phyloP scores from a whole-genome alignment of 2,113 vertebrate genomes.

The Xiphorhynchus elegans region DNA sequence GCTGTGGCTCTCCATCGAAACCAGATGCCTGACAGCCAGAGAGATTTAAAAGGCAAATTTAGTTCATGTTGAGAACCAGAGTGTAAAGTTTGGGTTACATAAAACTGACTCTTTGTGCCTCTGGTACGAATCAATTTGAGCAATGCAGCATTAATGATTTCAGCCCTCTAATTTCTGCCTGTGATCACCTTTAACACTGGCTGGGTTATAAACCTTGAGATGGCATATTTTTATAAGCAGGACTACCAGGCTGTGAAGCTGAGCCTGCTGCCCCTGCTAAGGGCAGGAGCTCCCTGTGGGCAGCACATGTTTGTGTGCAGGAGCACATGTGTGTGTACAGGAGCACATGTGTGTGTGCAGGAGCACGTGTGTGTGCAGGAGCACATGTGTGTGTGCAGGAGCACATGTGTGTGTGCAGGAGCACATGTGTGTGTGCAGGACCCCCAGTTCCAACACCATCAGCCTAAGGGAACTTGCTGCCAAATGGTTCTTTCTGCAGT shows the following conservation, averaged over 20 bases:
- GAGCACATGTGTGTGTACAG: neutral
- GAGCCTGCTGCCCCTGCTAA: slow-evolving; percentile 13
- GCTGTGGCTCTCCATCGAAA: slow-evolving; percentile 34
- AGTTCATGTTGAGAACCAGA: slow-evolving; percentile 4
- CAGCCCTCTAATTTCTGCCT: slow-evolving; percentile 31
- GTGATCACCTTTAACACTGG: slow-evolving; percentile 57
- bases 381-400: slow-evolving; percentile 6
- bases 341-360: slow-evolving; percentile 3
- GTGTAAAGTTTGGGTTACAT: neutral
- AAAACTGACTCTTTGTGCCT: neutral
- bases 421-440: slow-evolving; percentile 6
- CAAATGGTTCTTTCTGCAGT: neutral
- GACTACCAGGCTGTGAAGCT: slow-evolving; percentile 8
- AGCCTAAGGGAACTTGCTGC: neutral
- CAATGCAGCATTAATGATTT: slow-evolving; percentile 35
- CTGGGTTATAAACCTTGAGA: slow-evolving; percentile 12
- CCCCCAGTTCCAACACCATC: neutral
- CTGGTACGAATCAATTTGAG: slow-evolving; percentile 34
- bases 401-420: neutral
- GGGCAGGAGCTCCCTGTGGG: neutral
- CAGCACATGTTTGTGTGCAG: slow-evolving; percentile 7
- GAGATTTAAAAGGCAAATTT: slow-evolving; percentile 47
- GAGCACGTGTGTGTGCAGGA: neutral
- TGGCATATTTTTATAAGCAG: slow-evolving; percentile 37
- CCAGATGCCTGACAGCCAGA: slow-evolving; percentile 31